phyloP scores from a whole-genome alignment of 2,888 invertebrate species.

The Oeneis ivallda region DNA sequence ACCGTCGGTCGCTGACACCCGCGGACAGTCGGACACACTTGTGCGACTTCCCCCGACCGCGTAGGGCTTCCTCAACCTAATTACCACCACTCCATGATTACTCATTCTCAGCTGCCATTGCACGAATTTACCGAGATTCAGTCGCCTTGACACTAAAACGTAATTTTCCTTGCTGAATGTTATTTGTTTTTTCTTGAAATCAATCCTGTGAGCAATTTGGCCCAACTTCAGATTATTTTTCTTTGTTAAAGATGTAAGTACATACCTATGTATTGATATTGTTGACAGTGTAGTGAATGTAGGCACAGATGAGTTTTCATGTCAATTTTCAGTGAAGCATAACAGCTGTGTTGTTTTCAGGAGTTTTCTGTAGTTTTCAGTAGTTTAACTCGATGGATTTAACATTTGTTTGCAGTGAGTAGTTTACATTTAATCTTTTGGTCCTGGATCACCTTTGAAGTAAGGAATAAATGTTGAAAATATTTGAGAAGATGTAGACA shows the following conservation, averaged over 20 bases:
- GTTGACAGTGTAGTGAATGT: conserved; percentile 53
- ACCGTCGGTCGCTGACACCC: background rate
- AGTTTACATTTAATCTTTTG: conserved; percentile 8
- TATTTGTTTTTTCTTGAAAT: conserved; percentile 30
- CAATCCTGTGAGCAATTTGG: background rate
- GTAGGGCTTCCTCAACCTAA: conserved; percentile 52
- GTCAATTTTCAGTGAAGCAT: conserved; percentile 67
- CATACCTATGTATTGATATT: conserved; percentile 1
- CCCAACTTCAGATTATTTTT: conserved; percentile 10
- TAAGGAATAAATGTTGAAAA: background rate
- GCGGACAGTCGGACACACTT: conserved; percentile 42
- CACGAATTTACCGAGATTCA: conserved; percentile 36
- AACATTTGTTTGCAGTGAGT: conserved; percentile 68
- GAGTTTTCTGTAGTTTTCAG: conserved; percentile 35
- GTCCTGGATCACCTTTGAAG: background rate
- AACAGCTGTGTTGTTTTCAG: conserved; percentile 47
- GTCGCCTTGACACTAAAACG: conserved; percentile 51
- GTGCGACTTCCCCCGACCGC: conserved; percentile 50
- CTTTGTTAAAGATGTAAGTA: background rate
- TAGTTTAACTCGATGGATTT: conserved; percentile 53
- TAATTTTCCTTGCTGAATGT: conserved; percentile 45
- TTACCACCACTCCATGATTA: background rate
- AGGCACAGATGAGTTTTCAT: conserved; percentile 54
- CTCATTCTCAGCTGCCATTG: conserved; percentile 28
- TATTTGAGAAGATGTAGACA: background rate